Base-by-base conservation (phyloP, 2,888 invertebrate species). In the Xestia ashworthii region DNA sequence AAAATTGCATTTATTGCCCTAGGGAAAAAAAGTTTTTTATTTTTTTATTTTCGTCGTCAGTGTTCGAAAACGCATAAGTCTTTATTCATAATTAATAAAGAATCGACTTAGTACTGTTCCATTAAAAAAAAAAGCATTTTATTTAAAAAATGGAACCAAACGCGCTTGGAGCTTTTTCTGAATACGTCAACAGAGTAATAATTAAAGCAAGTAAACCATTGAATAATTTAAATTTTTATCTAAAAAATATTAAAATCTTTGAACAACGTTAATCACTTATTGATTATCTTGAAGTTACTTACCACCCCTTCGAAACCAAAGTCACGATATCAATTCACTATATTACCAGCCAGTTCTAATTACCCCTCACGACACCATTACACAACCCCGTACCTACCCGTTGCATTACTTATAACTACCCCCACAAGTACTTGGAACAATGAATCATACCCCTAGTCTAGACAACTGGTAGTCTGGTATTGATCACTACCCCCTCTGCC, bases 381-480 rank as follows among this genome's bases (percentile, higher is more conserved):
- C 60, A 72, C 46, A 70, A 44, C 46, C 46, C 44, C 19, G 6
- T 19, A 55, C 19, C 5, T 12, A 50, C 19, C 6, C 44, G 9
- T 12, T 84, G 79, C 80, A 82, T 75, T 79, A 81, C 66, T 81
- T 65, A 70, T 66, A 32, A 76, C 46, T 32, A 53, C 58, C 25
- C 11, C 53, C 14, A 38, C 53, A 41, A 78, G 72, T 73, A 60
- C 69, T 60, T 62, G 60, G 46, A 22, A 70, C 74, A 76, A 62
- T 83, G 82, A 82, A 74, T 83, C 78, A 83, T 81, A 80, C n/a
- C 74, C 68, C 16, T 64, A 73, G 88, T 89, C 88, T 87, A 89
- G 88, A 88, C 88, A 72, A 71, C 75, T 74, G 74, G 74, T 88
- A 88, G 87, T 81, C 75, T 72, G 74, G 71, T 88, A 88, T 88